phyloP scores from a whole-genome alignment of 2,113 vertebrate genomes.

The Spermophilus dauricus region DNA sequence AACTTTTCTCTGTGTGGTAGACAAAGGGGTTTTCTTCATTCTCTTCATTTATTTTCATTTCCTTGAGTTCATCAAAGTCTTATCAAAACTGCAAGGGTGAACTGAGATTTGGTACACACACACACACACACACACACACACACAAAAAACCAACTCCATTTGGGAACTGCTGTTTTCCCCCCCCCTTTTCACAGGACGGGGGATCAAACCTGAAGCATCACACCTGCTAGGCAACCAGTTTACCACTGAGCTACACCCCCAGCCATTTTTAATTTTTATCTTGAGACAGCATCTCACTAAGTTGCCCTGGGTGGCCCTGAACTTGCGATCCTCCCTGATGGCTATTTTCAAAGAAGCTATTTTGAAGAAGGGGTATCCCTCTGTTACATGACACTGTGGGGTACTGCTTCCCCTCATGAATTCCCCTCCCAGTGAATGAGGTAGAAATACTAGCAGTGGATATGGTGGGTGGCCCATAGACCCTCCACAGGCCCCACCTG shows the following conservation, averaged over 20 bases:
- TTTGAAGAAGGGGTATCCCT: too few species aligned
- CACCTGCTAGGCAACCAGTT: background rate
- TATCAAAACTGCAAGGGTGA: background rate
- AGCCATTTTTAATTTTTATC: background rate
- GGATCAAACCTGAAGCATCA: background rate
- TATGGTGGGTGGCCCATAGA: background rate
- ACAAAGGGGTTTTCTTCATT: background rate
- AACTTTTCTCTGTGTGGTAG: background rate
- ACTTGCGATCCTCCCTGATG: background rate
- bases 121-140: background rate
- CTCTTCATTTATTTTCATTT: background rate
- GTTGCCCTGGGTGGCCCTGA: background rate
- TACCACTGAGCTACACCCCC: background rate
- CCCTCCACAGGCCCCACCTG: background rate
- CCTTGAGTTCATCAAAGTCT: background rate
- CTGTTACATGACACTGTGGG: background rate
- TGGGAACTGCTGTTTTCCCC: background rate
- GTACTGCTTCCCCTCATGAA: background rate
- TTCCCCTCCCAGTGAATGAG: background rate
- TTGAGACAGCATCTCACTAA: background rate
- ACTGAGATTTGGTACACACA: background rate
- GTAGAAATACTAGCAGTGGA: background rate
- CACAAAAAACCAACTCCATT: background rate
- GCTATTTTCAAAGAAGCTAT: background rate
- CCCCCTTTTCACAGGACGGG: too few species aligned